Conservation (phyloP, 2,113 vertebrate genomes). For the Sclerurus mexicanus region DNA sequence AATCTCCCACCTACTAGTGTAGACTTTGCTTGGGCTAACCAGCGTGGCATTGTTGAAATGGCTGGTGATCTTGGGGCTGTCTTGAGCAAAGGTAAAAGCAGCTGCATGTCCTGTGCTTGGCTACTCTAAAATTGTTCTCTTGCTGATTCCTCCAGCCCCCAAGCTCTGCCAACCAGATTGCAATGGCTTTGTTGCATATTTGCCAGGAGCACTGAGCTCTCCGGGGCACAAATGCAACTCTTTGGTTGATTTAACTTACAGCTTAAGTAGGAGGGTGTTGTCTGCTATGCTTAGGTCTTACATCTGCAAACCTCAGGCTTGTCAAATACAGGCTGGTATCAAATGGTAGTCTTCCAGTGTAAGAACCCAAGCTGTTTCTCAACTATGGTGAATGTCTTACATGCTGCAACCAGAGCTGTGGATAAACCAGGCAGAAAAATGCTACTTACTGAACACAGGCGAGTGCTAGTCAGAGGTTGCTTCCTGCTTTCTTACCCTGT, state of each 20-base stretch:
- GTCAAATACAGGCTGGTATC: neutral
- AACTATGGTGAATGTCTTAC: neutral
- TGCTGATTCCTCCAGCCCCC: neutral
- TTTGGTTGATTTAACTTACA: neutral
- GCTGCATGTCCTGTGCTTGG: neutral
- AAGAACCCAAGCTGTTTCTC: neutral
- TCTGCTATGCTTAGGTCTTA: neutral
- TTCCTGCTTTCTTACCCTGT: neutral
- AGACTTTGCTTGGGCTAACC: neutral
- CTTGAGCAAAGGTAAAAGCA: neutral
- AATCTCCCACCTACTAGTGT: accelerated
- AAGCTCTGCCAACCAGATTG: accelerated
- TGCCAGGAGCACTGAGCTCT: neutral
- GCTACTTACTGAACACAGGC: neutral
- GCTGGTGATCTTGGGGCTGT: neutral
- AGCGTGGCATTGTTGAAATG: neutral
- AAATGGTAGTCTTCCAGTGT: neutral
- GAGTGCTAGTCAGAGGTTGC: neutral
- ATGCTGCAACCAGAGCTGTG: neutral
- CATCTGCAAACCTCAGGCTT: neutral
- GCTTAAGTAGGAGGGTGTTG: neutral
- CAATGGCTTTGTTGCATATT: accelerated
- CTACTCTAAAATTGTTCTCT: neutral
- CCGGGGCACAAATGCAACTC: accelerated
- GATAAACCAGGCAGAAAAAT: neutral